Evolutionary conservation across 2,888 invertebrate species (phyloP), one percentile per base, ranked within the genome.

Genomic region (Amblyjoppa proteus): DNA sequence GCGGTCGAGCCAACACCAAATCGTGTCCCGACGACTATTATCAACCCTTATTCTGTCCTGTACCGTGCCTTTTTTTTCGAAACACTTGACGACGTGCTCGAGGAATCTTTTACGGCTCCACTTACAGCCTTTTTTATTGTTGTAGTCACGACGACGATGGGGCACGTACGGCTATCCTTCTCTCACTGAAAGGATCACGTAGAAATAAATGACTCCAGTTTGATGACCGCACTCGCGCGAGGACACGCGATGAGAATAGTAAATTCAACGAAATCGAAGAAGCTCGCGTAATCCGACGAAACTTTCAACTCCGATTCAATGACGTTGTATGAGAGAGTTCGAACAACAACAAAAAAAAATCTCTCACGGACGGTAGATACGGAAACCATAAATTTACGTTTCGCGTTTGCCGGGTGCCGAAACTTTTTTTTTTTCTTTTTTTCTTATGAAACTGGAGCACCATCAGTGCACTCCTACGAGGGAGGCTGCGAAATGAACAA

Each of bases 1-100:
- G 88, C 85, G 88, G 87, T 77, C 82, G 61, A 53, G 77, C 74
- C 28, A 76, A 75, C 61, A 73, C 73, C 51, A 56, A 69, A 81
- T 81, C 61, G 49, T 77, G 80, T 69, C 74, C 9, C 68, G 11
- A 3, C 53, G 38, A 11, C 68, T 51, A 25, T 25, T 53, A 53
- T 25, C 77, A 3, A 45, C 28, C 34, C 41, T 56, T 68, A 68
- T 41, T 16, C 34, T 34, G 3, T 58, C 28, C 28, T 7, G 51
- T 41, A 25, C 61, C 34, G 71, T 81, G 4, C 49, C 41, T 34
- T 77, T 81, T 83, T 69, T 28, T 71, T 16, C 49, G 34, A 75
- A 58, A 69, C 61, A 81, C 56, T 75, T 70, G 16, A 49, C 75
- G 20, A 49, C 25, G 25, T 61, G 51, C 16, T 81, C 28, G 34